These are phyloP conservation scores for Psittacus erithacus DNA, from an alignment of 2,113 vertebrate species.

Conservation along the genomic window DNA sequence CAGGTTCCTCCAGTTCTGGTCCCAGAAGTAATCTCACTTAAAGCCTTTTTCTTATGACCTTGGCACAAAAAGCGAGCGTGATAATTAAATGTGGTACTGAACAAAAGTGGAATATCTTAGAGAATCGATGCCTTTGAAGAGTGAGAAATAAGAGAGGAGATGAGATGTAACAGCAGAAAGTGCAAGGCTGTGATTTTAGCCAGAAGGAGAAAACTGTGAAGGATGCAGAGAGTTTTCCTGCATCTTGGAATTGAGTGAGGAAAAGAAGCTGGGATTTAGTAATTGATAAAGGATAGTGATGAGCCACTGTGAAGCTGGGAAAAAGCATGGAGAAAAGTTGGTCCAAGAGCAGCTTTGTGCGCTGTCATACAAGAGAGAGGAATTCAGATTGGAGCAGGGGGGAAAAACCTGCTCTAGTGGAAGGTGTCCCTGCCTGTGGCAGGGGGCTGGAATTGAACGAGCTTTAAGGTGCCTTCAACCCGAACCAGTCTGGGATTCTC, in stretches of 20 bases:
- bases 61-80: background rate
- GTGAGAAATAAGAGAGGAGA: background rate
- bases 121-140: background rate
- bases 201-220: background rate
- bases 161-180: background rate
- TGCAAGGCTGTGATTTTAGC: background rate
- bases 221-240: background rate
- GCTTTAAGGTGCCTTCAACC: background rate
- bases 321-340: background rate
- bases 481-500: background rate
- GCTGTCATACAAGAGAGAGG: background rate
- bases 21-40: background rate
- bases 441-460: background rate
- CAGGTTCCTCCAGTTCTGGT: background rate
- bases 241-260: background rate
- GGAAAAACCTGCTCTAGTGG: background rate
- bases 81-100: conserved; percentile 30
- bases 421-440: background rate
- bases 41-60: background rate
- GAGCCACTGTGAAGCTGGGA: background rate
- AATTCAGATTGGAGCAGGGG: background rate
- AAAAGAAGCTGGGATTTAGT: background rate
- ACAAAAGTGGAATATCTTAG: background rate
- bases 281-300: background rate
- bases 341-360: background rate